Evolutionary conservation across 2,113 vertebrate genomes (phyloP).

Genomic region (Grammomys dolichurus): DNA sequence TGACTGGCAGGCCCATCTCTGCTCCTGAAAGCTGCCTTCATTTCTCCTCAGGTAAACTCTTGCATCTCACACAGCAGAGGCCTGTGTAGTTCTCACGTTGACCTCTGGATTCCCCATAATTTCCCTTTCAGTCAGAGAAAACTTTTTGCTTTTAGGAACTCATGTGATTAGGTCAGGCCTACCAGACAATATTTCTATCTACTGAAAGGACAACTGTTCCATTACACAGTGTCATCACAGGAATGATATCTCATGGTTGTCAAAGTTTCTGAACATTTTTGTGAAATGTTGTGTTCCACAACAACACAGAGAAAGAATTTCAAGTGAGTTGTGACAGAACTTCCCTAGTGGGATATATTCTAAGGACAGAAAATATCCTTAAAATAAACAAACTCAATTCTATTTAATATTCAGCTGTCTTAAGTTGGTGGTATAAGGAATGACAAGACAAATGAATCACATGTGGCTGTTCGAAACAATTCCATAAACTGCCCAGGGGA

Average conservation of each 20-base stretch:
- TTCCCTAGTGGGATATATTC: background rate
- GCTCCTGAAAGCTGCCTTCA: background rate
- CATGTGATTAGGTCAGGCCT: background rate
- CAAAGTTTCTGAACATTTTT: background rate
- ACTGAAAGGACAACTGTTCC: background rate
- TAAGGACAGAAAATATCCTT: background rate
- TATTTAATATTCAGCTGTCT: background rate
- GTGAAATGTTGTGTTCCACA: background rate
- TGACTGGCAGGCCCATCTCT: no score
- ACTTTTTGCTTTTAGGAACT: background rate
- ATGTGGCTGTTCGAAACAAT: background rate
- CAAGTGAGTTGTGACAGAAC: background rate
- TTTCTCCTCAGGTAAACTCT: background rate
- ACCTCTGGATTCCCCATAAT: background rate
- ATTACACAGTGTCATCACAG: background rate
- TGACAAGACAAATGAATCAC: background rate
- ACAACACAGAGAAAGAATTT: background rate
- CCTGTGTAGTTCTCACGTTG: background rate
- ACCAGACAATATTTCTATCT: background rate
- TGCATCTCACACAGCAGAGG: background rate
- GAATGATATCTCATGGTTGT: background rate
- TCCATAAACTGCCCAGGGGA: background rate
- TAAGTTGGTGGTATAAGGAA: background rate
- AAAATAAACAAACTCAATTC: background rate
- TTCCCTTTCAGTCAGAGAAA: background rate